Evolutionary conservation across 2,888 invertebrate species (phyloP), one percentile per base, ranked within the genome.

Genomic region (Drosophila mettleri): DNA sequence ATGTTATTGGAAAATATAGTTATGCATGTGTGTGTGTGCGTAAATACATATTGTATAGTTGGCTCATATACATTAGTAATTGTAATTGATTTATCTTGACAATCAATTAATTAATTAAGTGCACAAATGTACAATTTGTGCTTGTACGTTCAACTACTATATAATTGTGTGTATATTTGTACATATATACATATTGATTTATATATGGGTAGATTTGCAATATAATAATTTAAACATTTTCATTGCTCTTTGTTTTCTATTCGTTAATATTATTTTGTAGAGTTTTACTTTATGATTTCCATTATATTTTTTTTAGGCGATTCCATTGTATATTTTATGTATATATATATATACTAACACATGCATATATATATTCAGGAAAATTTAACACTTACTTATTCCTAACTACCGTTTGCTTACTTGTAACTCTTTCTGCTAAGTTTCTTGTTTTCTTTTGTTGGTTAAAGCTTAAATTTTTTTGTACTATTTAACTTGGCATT

Each of bases 101-200:
- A 61, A 33, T 27, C 43, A 57, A 55, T 74, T 52, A 69, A 73
- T 73, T 57, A 55, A 74, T 62, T 67, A 51, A 59, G 54, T 62
- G 16, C 24, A 43, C 14, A 33, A n/a, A n/a, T n/a, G n/a, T 7
- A 39, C 18, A 34, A 51, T 46, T 55, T 48, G 16, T 36, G 33
- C 12, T 22, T 39, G 18, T 20, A 22, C 39, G 24, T 41, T 51
- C 39, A 45, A 34, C 29, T 18, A 34, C 24, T 14, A 31, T 6
- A n/a, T 43, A 41, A 34, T 60, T 49, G 29, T n/a, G n/a, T 20
- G 18, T 38, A 18, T 14, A 34, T 14, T 3, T 34, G 6, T 1
- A 14, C n/a, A 34, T n/a, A 6, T n/a, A 34, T 5, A 34, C 5
- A 34, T n/a, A 14, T 34, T 34, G 3, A 34, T 34, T 6, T 12